A percentile compares a stretch with the other conserved stretches of the same genome.
Conservation (phyloP, 2,888 invertebrate genomes). For the Salpingus planirostris region DNA sequence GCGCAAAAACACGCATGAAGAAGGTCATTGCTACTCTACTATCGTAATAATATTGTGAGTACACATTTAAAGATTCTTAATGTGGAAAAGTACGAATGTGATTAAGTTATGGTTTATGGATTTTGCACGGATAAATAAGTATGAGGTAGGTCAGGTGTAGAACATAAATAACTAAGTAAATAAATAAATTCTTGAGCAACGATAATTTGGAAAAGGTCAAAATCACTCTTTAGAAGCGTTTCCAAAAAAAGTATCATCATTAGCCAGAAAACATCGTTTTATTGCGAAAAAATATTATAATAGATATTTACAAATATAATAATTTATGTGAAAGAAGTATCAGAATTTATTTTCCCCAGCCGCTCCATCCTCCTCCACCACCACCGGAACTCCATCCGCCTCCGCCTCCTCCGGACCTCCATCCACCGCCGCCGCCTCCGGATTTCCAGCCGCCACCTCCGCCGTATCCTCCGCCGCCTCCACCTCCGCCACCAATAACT, state of each 20-base stretch:
- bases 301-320: not conserved
- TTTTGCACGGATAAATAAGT: no score
- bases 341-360: not conserved
- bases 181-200: no score
- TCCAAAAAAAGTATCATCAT: not conserved
- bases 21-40: no score
- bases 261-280: not conserved
- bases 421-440: slow-evolving; percentile 1
- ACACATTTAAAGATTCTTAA: no score
- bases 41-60: no score
- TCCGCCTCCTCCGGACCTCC: slow-evolving; percentile 4
- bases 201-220: no score
- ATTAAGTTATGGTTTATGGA: no score
- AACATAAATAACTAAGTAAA: no score
- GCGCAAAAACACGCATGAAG: no score
- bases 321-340: not conserved
- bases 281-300: not conserved
- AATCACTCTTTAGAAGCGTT: no score
- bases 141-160: no score
- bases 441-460: not conserved
- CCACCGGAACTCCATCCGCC: slow-evolving; percentile 5
- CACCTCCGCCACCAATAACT: slow-evolving; percentile 3
- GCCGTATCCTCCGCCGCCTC: slow-evolving; percentile 1
- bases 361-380: not conserved
- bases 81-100: no score